Evolutionary conservation across 2,888 invertebrate genomes (phyloP), one percentile per base, ranked within the genome.

Genomic region (Diloba caeruleocephala): DNA sequence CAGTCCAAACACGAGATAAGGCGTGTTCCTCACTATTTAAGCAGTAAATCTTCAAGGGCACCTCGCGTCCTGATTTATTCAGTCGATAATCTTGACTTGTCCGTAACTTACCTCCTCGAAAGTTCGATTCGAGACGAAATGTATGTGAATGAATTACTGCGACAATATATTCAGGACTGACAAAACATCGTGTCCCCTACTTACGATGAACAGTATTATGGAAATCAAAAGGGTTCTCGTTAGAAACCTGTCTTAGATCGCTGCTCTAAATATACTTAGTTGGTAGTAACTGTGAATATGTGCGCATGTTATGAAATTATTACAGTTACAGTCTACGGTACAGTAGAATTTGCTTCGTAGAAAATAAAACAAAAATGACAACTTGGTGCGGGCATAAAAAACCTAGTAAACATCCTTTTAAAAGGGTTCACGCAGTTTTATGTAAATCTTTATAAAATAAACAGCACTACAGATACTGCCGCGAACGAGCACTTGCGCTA

Each of bases 51-150:
- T 79, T 71, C 32, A 52, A 55, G 74, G 59, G 75, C 76, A 82
- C 79, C 82, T 81, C 76, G 62, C 62, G 68, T 67, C 76, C 74
- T 85, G 87, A 87, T 85, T 85, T 85, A 87, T 87, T 80, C 77
- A 76, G 66, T 74, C 81, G 82, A 87, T 85, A 85, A 87, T 84
- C 81, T 81, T 71, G 73, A 74, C 77, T 77, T 79, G 77, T 76
- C 70, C 71, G 72, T 72, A 78, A 81, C 80, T 82, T 82, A 78
- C 78, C 77, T 77, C 49, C 55, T 72, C 57, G 60, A 77, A 79
- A 76, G 71, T 81, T 81, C 59, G 69, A 71, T 72, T 71, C 57
- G 67, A 63, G 61, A 71, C 59, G 56, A 73, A 66, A 65, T 70
- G 39, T 62, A 57, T 60, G 46, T 49, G 57, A 66, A 57, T 67